A percentile compares a stretch with the other conserved stretches of the same genome.
Conservation (phyloP, 2,888 invertebrate genomes). For the Caenorhabditis sp. region DNA sequence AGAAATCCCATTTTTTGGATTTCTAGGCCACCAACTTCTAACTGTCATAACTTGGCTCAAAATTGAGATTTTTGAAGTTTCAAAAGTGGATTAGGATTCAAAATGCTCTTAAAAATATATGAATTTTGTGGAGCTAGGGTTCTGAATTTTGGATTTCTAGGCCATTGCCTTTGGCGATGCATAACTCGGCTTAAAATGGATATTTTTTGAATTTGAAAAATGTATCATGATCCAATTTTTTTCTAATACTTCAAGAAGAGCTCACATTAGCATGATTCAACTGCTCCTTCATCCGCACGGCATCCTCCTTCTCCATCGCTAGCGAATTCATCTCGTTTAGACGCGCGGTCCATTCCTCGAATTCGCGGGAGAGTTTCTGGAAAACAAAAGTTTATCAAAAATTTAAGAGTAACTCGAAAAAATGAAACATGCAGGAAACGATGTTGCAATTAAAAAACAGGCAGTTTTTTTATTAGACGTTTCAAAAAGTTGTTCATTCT, state of each 20-base stretch:
- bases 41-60: too few species aligned
- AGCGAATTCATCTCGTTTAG: slow-evolving; percentile 76
- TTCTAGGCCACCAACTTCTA: too few species aligned
- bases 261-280: slow-evolving; percentile 71
- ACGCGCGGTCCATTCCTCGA: slow-evolving; percentile 77
- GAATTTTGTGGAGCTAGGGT: background rate
- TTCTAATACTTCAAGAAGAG: background rate
- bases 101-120: background rate
- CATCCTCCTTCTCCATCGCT: slow-evolving; percentile 65
- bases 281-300: slow-evolving; percentile 68
- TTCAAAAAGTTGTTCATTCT: slow-evolving; percentile 7
- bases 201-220: background rate
- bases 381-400: background rate
- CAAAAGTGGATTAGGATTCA: too few species aligned
- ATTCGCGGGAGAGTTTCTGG: slow-evolving; percentile 71
- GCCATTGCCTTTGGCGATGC: slow-evolving; percentile 84
- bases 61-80: too few species aligned
- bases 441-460: background rate
- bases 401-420: background rate
- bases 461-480: background rate
- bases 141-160: background rate
- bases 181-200: background rate
- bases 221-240: background rate
- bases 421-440: background rate
- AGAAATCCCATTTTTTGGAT: too few species aligned